Conservation (phyloP, 2,888 invertebrate species). For the Deilephila porcellus region DNA sequence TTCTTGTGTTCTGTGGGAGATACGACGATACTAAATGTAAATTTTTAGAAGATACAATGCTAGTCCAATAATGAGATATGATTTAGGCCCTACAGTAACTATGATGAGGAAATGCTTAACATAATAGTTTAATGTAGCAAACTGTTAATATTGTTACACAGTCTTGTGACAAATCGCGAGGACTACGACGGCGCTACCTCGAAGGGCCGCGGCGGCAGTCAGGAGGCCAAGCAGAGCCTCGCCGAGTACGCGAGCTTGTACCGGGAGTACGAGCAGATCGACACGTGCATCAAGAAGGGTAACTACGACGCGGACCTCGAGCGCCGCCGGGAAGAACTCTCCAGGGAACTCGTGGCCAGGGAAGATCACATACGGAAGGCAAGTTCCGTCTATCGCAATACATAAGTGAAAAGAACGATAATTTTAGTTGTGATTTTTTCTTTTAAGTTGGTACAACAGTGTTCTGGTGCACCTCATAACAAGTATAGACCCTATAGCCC, state of each 20-base stretch:
- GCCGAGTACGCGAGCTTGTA: slow-evolving; percentile 70
- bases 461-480: background rate
- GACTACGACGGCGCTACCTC: slow-evolving; percentile 68
- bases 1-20: too few species aligned
- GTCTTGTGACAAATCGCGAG: slow-evolving; percentile 62
- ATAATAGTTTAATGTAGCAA: too few species aligned
- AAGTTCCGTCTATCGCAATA: slow-evolving; percentile 23
- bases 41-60: too few species aligned
- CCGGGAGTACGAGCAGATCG: slow-evolving; percentile 67
- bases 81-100: too few species aligned
- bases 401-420: background rate
- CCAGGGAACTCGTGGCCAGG: slow-evolving; percentile 58
- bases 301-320: slow-evolving; percentile 58
- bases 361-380: slow-evolving; percentile 71
- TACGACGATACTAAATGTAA: too few species aligned
- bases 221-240: slow-evolving; percentile 67
- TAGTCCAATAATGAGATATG: too few species aligned
- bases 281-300: slow-evolving; percentile 56
- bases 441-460: slow-evolving; percentile 26
- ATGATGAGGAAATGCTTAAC: too few species aligned
- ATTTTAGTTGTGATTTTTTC: slow-evolving; percentile 19
- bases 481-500: slow-evolving; percentile 16
- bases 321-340: slow-evolving; percentile 59
- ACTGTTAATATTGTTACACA: slow-evolving; percentile 43
- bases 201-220: slow-evolving; percentile 58